Evolutionary conservation across 2,113 vertebrate species (phyloP).

Genomic region (Ceratotherium simum): DNA sequence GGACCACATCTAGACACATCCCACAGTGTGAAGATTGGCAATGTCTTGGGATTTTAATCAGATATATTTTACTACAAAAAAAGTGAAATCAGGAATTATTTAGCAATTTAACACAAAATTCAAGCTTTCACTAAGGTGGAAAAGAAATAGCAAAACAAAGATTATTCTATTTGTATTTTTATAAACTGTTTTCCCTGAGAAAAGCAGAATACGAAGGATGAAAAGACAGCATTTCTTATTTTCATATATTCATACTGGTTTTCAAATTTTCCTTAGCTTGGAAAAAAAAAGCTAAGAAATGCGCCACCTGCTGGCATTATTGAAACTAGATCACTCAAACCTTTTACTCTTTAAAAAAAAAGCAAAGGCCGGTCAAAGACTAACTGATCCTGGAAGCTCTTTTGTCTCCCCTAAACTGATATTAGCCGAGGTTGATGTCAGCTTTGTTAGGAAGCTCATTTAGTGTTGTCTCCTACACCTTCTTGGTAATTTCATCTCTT

Average conservation of each 20-base stretch:
- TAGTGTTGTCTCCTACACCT: background rate
- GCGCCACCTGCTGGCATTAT: conserved; percentile 55
- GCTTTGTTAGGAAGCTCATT: background rate
- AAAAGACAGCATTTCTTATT: conserved; percentile 32
- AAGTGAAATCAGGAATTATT: background rate
- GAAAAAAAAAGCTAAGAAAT: background rate
- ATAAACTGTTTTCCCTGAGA: background rate
- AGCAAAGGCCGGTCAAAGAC: background rate
- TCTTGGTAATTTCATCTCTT: background rate
- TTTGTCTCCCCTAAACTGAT: background rate
- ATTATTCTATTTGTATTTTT: background rate
- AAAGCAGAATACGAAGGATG: background rate
- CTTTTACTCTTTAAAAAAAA: background rate
- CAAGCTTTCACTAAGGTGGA: background rate
- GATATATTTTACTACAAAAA: background rate
- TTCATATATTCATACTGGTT: background rate
- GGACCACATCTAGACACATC: background rate
- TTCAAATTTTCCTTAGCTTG: conserved; percentile 11
- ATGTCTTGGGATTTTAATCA: background rate
- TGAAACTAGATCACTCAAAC: background rate
- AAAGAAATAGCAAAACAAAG: conserved; percentile 33
- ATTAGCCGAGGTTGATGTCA: background rate
- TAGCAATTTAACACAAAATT: conserved; percentile 60
- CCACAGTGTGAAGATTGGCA: background rate
- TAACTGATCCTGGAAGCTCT: background rate